Percentiles rank a stretch among this genome's conserved stretches.
phyloP scores from a whole-genome alignment of 2,888 invertebrate genomes.

The Alviniconcha strummeri region DNA sequence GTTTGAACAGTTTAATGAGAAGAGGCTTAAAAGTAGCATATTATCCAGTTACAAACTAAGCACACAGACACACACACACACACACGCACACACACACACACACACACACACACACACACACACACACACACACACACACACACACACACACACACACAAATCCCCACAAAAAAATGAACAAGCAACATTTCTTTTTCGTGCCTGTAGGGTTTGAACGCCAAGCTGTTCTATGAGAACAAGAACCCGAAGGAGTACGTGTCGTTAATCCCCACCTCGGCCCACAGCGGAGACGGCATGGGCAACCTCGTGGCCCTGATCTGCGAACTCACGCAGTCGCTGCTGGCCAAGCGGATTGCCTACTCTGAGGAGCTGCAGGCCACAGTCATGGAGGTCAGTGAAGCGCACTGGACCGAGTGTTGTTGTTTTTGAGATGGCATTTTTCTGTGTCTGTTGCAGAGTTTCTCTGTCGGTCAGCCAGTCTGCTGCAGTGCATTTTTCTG shows the following conservation, averaged over 20 bases:
- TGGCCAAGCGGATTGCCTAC: conserved; percentile 91
- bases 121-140: too few relatives aligned
- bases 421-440: too few relatives aligned
- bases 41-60: too few relatives aligned
- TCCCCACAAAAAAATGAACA: too few relatives aligned
- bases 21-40: too few relatives aligned
- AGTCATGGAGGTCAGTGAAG: conserved; percentile 75
- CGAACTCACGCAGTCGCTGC: conserved; percentile 90
- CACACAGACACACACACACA: too few relatives aligned
- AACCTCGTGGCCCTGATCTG: conserved; percentile 95
- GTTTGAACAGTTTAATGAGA: too few relatives aligned
- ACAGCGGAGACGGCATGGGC: conserved; percentile 98
- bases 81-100: conserved; percentile 69
- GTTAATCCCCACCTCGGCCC: conserved; percentile 97
- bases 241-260: conserved; percentile 95
- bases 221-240: conserved; percentile 95
- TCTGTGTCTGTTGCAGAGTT: too few relatives aligned
- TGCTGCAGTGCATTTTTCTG: too few relatives aligned
- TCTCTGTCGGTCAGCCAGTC: too few relatives aligned
- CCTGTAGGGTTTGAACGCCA: conserved; percentile 90
- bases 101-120: conserved; percentile 62
- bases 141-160: too few relatives aligned
- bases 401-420: too few relatives aligned
- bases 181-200: neutral
- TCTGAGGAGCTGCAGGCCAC: conserved; percentile 89